phyloP scores from a whole-genome alignment of 2,888 invertebrate genomes.

The Polydrusus tereticollis region DNA sequence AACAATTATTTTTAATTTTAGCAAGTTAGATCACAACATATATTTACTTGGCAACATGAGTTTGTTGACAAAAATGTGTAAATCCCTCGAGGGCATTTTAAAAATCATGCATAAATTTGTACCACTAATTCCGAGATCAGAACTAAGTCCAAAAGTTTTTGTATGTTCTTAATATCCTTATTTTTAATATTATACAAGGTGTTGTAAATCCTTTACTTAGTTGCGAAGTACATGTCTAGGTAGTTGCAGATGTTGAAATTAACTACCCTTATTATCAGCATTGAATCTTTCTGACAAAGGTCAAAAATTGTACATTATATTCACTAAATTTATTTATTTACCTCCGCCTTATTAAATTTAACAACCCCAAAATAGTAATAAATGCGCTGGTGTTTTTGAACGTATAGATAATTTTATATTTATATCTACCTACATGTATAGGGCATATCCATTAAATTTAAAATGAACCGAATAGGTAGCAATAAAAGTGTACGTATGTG shows the following conservation, averaged over 20 bases:
- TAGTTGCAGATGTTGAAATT: too few species aligned
- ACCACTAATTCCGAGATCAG: too few species aligned
- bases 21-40: not conserved
- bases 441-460: not conserved
- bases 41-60: not conserved
- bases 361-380: not conserved
- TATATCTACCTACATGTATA: not conserved
- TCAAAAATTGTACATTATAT: too few species aligned
- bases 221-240: too few species aligned
- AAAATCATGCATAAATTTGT: too few species aligned
- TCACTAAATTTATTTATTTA: not conserved
- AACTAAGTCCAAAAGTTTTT: too few species aligned
- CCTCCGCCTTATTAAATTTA: not conserved
- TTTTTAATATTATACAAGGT: too few species aligned
- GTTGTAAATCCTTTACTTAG: too few species aligned
- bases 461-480: not conserved
- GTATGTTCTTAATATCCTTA: too few species aligned
- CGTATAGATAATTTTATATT: too few species aligned
- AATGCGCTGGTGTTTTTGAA: not conserved
- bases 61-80: not conserved
- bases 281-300: too few species aligned
- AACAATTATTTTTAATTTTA: not conserved
- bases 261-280: too few species aligned
- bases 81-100: not conserved
- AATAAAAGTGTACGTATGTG: not conserved